Evolutionary conservation across 1,140 invertebrate genomes (phyloP), one percentile per base, ranked within the genome.

Genomic region (Drosophila aff.): DNA sequence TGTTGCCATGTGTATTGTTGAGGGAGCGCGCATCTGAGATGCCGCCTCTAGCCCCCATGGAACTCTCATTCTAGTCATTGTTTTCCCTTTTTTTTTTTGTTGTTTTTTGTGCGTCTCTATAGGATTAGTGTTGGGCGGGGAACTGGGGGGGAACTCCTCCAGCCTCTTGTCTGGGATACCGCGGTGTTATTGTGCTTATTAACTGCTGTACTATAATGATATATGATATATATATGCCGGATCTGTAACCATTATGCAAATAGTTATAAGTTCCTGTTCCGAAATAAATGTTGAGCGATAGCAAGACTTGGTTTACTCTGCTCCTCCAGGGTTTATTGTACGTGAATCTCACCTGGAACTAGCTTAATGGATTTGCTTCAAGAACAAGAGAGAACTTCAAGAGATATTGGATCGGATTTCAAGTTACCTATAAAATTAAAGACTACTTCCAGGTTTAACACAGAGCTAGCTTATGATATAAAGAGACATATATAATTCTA

Each of bases 231-330:
- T 43, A 72, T 49, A 28, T 21, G 4, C 43, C 53, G 21, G 36
- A 47, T 57, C 65, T 80, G 78, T 76, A 83, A 69, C 63, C 79
- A 81, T 67, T 76, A 72, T 84, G 77, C 81, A 69, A 28, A 55
- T 87, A 87, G 85, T 68, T 79, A 18, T 87, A 87, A 87, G 84
- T 90, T 90, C 81, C 86, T 90, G 85, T 90, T 90, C 68, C 73
- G 43, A 84, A 90, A 90, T 90, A 90, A 90, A 90, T 82, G 85
- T 90, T 90, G 67, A 89, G 83, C 63, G 41, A 55, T 82, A 80
- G 40, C 47, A 62, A 47, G 15, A 5, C 31, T 44, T 31, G 13
- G 23, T 44, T 38, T 58, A 16, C 47, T 57, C 4, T n/a, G 23
- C 0, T 49, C 23, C 23, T 28, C 4, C 15, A 9, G 8, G 16